Evolutionary conservation across 2,797 vertebrate species (phyloP).

Genomic region (Rallus crepitans): DNA sequence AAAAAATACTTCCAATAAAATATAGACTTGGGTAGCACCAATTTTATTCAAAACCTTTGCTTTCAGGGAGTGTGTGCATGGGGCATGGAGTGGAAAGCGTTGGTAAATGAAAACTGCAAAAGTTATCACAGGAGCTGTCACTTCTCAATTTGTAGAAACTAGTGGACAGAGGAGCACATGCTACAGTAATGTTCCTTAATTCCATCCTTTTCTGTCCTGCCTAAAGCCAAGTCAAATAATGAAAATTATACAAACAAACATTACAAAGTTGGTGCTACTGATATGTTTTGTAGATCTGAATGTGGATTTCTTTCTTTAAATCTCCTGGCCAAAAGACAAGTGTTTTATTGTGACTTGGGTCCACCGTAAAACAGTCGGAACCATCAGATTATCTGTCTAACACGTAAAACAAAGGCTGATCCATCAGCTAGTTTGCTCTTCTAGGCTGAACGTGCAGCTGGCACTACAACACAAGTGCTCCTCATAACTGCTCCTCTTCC

Average conservation of each 20-base stretch:
- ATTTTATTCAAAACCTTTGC: background rate
- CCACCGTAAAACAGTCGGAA: background rate
- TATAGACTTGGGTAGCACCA: background rate
- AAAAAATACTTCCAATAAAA: background rate
- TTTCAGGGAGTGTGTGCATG: background rate
- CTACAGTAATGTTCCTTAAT: background rate
- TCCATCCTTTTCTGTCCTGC: background rate
- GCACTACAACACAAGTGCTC: background rate
- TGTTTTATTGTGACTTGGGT: background rate
- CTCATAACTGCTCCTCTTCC: background rate
- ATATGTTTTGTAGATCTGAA: background rate
- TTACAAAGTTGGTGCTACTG: background rate
- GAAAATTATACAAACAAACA: background rate
- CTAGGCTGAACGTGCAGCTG: background rate
- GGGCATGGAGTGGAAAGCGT: background rate
- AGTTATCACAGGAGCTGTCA: background rate
- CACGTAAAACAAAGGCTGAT: fast-evolving
- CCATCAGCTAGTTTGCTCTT: background rate
- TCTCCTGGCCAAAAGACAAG: background rate
- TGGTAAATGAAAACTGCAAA: background rate
- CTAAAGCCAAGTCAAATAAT: background rate
- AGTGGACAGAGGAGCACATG: background rate
- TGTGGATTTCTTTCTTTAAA: background rate
- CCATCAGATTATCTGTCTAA: background rate
- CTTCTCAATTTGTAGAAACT: background rate